phyloP scores from a whole-genome alignment of 1,140 invertebrate species.

The Scaptomyza graminum region DNA sequence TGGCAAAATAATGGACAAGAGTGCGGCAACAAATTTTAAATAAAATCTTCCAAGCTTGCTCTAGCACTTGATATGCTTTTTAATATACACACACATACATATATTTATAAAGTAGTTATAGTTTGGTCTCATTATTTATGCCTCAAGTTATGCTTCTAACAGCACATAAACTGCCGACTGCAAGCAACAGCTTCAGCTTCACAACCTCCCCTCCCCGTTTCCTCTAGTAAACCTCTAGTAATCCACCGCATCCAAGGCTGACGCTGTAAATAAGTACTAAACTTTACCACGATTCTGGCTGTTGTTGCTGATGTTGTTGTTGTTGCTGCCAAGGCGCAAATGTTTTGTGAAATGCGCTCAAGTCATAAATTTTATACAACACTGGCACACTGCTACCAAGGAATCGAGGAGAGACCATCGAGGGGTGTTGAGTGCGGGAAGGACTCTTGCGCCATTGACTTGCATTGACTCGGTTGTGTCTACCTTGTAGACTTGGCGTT shows the following conservation, averaged over 20 bases:
- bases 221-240: conserved; percentile 26
- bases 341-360: conserved; percentile 78
- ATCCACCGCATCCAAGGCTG: conserved; percentile 47
- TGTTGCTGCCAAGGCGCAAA: conserved; percentile 64
- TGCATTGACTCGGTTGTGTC: conserved; percentile 73
- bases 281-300: conserved; percentile 66
- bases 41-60: conserved; percentile 9
- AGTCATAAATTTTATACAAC: conserved; percentile 80
- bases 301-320: conserved; percentile 29
- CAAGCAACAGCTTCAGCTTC: conserved; percentile 33
- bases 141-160: conserved; percentile 73
- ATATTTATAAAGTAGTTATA: conserved; percentile 53
- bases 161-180: conserved; percentile 76
- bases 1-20: conserved; percentile 31
- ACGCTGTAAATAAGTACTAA: conserved; percentile 68
- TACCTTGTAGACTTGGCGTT: conserved; percentile 69
- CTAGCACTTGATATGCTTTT: conserved; percentile 6
- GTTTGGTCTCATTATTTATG: conserved; percentile 73
- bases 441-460: conserved; percentile 61
- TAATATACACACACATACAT: conserved; percentile 13
- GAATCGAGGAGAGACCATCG: neutral
- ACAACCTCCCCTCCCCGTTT: neutral
- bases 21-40: conserved; percentile 29
- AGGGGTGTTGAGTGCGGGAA: neutral
- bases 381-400: conserved; percentile 43